Conservation (phyloP, 2,888 invertebrate genomes). For the Auanema freiburgensis region DNA sequence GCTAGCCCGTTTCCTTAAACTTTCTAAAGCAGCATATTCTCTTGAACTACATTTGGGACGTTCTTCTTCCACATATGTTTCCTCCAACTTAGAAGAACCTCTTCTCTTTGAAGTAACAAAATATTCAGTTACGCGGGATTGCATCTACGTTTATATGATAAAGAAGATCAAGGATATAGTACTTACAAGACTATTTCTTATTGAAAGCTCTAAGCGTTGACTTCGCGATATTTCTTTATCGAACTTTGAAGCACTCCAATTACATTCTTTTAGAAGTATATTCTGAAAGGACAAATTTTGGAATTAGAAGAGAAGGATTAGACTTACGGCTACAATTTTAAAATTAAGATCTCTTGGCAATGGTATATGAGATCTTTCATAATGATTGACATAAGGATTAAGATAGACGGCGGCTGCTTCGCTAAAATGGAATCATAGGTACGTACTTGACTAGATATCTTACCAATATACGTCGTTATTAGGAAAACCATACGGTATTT, state of each 20-base stretch:
- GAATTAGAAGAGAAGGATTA: background rate
- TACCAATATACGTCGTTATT: constrained; percentile 30
- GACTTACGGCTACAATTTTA: background rate
- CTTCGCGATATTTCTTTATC: background rate
- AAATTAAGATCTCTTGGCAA: too few species aligned
- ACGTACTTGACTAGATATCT: constrained; percentile 10
- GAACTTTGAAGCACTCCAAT: constrained; percentile 3
- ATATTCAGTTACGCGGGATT: too few species aligned
- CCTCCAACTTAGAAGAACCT: constrained; percentile 6
- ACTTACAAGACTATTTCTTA: background rate
- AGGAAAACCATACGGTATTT: constrained; percentile 33
- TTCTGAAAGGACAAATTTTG: constrained; percentile 7
- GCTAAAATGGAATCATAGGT: constrained; percentile 11
- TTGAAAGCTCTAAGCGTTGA: background rate
- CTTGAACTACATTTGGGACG: constrained; percentile 20
- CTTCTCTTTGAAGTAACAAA: constrained; percentile 23
- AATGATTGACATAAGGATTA: constrained; percentile 19
- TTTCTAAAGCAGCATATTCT: constrained; percentile 23
- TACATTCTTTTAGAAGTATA: constrained; percentile 8
- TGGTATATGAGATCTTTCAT: too few species aligned
- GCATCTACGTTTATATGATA: background rate
- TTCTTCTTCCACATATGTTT: constrained; percentile 18
- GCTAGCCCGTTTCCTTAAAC: constrained; percentile 10
- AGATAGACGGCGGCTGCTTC: constrained; percentile 34
- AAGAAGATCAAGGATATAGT: background rate